A percentile compares a stretch with the other conserved stretches of the same genome.
Conservation (phyloP, 2,797 vertebrate genomes). For the Sebastiscus tertius region DNA sequence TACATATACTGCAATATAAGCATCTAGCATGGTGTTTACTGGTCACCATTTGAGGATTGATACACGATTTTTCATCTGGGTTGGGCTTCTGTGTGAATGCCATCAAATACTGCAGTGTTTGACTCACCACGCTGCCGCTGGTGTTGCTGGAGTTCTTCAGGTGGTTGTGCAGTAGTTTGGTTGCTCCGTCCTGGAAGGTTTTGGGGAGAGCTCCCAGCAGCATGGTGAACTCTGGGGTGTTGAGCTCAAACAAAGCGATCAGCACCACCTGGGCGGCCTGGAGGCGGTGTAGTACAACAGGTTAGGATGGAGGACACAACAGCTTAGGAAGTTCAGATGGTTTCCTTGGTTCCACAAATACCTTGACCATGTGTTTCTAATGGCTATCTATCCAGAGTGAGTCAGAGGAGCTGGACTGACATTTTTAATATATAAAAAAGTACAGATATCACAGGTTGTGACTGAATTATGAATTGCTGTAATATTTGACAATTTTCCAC, state of each 20-base stretch:
- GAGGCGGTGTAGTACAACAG: conserved; percentile 9
- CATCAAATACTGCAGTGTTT: not conserved
- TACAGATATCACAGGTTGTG: not conserved
- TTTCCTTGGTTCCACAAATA: conserved; percentile 28
- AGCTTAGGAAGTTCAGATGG: not conserved
- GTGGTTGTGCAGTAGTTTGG: conserved; percentile 97
- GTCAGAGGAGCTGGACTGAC: not conserved
- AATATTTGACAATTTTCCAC: not conserved
- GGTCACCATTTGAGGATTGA: too few species aligned
- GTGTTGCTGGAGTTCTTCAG: conserved; percentile 96
- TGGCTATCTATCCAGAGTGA: not conserved
- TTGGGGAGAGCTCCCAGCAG: conserved; percentile 97
- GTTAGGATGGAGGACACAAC: conserved; percentile 12
- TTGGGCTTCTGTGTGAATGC: not conserved
- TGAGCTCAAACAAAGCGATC: conserved; percentile 96
- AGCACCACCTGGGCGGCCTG: conserved; percentile 97
- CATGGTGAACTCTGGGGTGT: conserved; percentile 99
- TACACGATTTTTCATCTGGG: not conserved
- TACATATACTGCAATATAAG: too few species aligned
- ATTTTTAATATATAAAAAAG: not conserved
- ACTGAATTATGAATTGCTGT: not conserved
- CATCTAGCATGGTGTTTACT: not conserved
- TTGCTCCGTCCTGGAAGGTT: conserved; percentile 99
- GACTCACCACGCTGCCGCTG: conserved; percentile 87
- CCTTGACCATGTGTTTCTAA: not conserved